These are phyloP conservation scores for Masnerella sp. DNA, from an alignment of 2,888 invertebrate species.

Conservation along the genomic window DNA sequence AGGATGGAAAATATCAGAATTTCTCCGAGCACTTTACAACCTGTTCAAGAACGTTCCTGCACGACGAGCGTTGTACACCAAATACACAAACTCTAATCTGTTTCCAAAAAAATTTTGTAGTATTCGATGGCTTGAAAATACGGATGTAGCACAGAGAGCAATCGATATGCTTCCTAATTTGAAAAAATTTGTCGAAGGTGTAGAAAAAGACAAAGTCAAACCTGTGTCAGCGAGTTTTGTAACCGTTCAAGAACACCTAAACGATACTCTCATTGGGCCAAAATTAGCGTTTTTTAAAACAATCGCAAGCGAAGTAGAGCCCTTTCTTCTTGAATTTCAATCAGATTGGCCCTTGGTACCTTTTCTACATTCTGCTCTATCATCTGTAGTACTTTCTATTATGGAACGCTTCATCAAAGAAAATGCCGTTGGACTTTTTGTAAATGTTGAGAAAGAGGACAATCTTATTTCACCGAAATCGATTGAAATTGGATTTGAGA, in stretches of 20 bases:
- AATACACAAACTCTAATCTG: slow-evolving; percentile 44
- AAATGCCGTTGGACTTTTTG: background rate
- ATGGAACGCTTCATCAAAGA: slow-evolving; percentile 13
- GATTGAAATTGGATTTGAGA: slow-evolving; percentile 28
- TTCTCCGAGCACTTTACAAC: slow-evolving; percentile 64
- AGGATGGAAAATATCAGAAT: slow-evolving; percentile 59
- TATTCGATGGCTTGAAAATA: slow-evolving; percentile 63
- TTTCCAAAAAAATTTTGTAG: slow-evolving; percentile 66
- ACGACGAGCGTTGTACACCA: slow-evolving; percentile 63
- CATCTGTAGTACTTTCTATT: background rate
- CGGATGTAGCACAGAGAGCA: slow-evolving; percentile 52
- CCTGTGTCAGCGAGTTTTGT: slow-evolving; percentile 4
- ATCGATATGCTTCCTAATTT: slow-evolving; percentile 52
- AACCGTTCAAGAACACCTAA: background rate
- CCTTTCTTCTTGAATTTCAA: slow-evolving; percentile 13
- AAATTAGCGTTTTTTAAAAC: slow-evolving; percentile 19
- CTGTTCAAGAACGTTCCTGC: slow-evolving; percentile 68
- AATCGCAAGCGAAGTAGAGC: slow-evolving; percentile 9
- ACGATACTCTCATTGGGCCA: slow-evolving; percentile 5
- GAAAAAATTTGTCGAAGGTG: slow-evolving; percentile 12
- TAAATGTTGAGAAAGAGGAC: slow-evolving; percentile 11
- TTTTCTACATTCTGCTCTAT: slow-evolving; percentile 18
- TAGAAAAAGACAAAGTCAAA: slow-evolving; percentile 8
- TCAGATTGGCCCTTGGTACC: slow-evolving; percentile 21
- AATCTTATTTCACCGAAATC: background rate